phyloP scores from a whole-genome alignment of 37 sponge, comb jelly and placozoan species.

The Spongia lamella region DNA sequence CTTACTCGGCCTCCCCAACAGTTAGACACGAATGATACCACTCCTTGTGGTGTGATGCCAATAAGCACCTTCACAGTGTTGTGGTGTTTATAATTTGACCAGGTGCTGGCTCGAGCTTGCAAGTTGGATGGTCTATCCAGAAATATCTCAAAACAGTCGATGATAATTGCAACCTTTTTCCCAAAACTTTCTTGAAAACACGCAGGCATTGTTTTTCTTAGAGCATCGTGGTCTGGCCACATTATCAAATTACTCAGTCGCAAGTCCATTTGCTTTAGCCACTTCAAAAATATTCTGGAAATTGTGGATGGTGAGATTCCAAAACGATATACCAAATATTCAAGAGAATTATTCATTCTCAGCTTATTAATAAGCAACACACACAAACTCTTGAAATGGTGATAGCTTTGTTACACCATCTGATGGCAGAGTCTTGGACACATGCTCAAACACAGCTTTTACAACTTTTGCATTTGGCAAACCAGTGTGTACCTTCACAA shows the following conservation, averaged over 20 bases:
- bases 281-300: no score
- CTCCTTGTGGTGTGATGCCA: no score
- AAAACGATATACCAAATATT: constrained; percentile 66
- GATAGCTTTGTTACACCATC: no score
- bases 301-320: constrained; percentile 34
- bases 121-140: constrained; percentile 26
- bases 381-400: constrained; percentile 53
- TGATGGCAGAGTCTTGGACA: no score
- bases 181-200: constrained; percentile 23
- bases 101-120: constrained; percentile 28
- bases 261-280: background rate
- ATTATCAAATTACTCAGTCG: background rate
- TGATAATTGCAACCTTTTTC: constrained; percentile 14
- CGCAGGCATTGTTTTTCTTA: constrained; percentile 53
- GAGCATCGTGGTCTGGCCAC: constrained; percentile 64
- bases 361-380: constrained; percentile 52
- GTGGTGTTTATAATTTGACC: constrained; percentile 42
- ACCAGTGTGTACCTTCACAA: no score
- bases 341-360: constrained; percentile 8
- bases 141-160: constrained; percentile 44
- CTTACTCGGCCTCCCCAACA: constrained; percentile 67
- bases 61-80: constrained; percentile 40
- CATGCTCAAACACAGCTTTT: no score
- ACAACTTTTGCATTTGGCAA: no score
- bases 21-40: constrained; percentile 57